These are phyloP conservation scores for Mormyrus lacerda DNA, from an alignment of 2,113 vertebrate species.

Conservation along the genomic window DNA sequence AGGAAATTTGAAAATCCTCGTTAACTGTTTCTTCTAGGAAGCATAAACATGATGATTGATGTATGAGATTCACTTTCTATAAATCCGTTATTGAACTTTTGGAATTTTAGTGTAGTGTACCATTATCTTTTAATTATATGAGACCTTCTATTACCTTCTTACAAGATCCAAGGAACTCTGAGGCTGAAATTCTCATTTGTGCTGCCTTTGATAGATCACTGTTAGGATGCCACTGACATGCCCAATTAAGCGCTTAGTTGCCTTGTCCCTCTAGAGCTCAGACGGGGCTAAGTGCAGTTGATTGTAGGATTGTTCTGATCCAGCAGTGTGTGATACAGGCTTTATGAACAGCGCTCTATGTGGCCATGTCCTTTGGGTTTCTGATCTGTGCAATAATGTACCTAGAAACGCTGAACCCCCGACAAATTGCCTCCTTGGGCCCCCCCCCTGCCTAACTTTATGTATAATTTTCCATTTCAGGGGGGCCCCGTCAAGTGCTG, in stretches of 20 bases:
- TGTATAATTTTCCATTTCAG: not conserved
- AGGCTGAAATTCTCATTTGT: not conserved
- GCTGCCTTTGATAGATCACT: not conserved
- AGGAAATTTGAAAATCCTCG: not conserved
- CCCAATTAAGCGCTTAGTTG: not conserved
- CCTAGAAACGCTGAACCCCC: not conserved
- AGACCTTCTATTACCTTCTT: not conserved
- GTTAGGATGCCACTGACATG: not conserved
- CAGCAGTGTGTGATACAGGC: not conserved
- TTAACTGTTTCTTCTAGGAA: not conserved
- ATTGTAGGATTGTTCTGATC: not conserved
- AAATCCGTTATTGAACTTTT: not conserved
- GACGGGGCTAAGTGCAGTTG: not conserved
- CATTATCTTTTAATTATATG: not conserved
- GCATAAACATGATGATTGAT: not conserved
- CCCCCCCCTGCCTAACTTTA: not conserved
- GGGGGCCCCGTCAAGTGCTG: not conserved
- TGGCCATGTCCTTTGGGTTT: not conserved
- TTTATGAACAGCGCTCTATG: not conserved
- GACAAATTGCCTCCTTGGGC: too few species aligned
- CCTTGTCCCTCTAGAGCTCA: not conserved
- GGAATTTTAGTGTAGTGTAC: not conserved
- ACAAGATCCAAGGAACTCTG: not conserved
- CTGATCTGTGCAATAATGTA: not conserved
- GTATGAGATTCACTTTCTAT: not conserved